Base-by-base conservation (phyloP, 2,113 vertebrate genomes). In the Choloepus hoffmanni region DNA sequence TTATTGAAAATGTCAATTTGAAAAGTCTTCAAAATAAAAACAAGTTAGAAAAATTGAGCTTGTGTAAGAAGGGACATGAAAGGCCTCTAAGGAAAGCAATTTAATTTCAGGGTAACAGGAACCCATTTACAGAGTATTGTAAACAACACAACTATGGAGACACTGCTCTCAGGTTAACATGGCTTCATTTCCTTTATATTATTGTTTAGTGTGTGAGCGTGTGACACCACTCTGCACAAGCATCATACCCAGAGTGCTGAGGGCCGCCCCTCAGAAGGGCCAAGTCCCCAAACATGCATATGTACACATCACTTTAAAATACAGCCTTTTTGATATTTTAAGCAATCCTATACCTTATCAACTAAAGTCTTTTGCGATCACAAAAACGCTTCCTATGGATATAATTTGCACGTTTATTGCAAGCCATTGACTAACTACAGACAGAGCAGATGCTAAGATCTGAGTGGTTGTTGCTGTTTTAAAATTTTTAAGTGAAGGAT, bases 21-120 rank as follows among this genome's bases (percentile, higher is more conserved):
- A 99, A 99, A 99, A 98, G 93, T 98, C 92, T 98, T 97, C 95
- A 97, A 98, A 99, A 98, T 98, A 98, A 99, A 98, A 98, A 98
- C 98, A 96, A 97, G 98, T 98, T 98, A 98, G 98, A 98, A 99
- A 98, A 98, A 97, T 95, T 96, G 98, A 98, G 93, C 97, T 98
- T 97, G 97, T 98, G 97, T 98, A 98, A 98, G 87, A 98, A 97
- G 91, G 93, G 98, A 96, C 94, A 95, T 95, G 96, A 98, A 98
- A 98, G 96, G 96, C 97, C 97, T 98, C 97, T 93, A 97, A 94
- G 53, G 95, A 97, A 96, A 97, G 97, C 97, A 92, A 97, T 98
- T 97, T 97, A 96, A 96, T 97, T 97, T 98, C 95, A 98, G 97
- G 96, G 96, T 95, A 93, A 97, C 89, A 97, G 96, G 95, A 98